Conservation (phyloP, 1,140 invertebrate species). For the Neocloeon triangulifer region DNA sequence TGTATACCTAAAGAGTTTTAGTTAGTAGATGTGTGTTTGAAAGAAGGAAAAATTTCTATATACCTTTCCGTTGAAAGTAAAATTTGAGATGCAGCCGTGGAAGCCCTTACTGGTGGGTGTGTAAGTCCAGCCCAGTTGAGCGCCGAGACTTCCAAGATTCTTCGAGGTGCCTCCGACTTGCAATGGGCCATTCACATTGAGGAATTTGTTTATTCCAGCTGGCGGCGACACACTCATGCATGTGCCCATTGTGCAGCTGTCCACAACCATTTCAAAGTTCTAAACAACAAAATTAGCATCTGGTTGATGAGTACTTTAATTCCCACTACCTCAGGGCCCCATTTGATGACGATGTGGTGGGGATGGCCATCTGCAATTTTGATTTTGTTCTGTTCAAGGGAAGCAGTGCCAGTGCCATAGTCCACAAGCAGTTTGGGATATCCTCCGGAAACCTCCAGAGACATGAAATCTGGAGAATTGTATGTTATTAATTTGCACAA, state of each 20-base stretch:
- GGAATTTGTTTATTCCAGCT: conserved; percentile 41
- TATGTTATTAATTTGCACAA: conserved; percentile 12
- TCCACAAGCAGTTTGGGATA: conserved; percentile 66
- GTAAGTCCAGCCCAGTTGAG: conserved; percentile 34
- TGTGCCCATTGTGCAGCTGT: conserved; percentile 42
- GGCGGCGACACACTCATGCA: conserved; percentile 47
- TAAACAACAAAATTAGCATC: too few species aligned
- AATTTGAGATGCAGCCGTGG: conserved; percentile 64
- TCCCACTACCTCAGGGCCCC: conserved; percentile 34
- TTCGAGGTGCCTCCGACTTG: conserved; percentile 61
- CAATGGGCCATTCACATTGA: conserved; percentile 73
- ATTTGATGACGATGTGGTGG: conserved; percentile 61
- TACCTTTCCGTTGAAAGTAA: conserved; percentile 54
- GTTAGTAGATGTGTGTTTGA: not conserved
- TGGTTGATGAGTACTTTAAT: too few species aligned
- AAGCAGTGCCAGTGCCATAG: conserved; percentile 64
- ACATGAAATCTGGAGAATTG: conserved; percentile 94
- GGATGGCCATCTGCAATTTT: conserved; percentile 51
- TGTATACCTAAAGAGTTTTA: conserved; percentile 22
- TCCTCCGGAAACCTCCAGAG: conserved; percentile 67
- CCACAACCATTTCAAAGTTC: conserved; percentile 49
- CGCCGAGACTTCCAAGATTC: conserved; percentile 30
- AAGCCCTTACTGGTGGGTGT: conserved; percentile 42
- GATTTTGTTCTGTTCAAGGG: conserved; percentile 45
- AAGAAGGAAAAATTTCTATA: not conserved